Evolutionary conservation across 30 jellyfish, hydroid and myxozoan species (phyloP), one percentile per base, ranked within the genome.

Genomic region (Calvadosia cruxmelitensis): DNA sequence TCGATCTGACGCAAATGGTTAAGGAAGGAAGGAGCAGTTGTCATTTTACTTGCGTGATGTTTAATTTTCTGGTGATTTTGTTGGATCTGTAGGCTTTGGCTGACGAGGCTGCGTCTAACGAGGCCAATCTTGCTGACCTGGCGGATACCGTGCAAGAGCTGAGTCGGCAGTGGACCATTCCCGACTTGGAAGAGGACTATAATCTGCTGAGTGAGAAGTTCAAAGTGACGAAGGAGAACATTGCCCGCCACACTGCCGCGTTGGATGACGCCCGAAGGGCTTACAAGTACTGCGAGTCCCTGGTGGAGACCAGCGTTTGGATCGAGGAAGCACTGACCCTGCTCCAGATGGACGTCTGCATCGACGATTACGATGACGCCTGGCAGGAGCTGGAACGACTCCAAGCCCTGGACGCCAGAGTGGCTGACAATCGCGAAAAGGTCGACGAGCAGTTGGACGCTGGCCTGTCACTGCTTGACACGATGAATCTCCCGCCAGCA

Each of bases 231-330:
- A 52, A 42, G 26, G 81, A 33, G 27, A 64, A 86, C 31, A 75
- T 78, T 13, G 3, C 72, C 1, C 80, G 69, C 34, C 75, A 78
- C 29, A 64, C 51, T 3, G 25, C 73, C 25, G 75, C 84, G 1
- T 66, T 78, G 25, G 87, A 92, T 1, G 31, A 66, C 30, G 68
- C 68, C 82, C 82, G 63, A 3, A 77, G 73, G 31, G 77, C 88
- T 31, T 85, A 52, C 50, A 29, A 31, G 16, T 72, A 48, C 70
- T 84, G 71, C 31, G 28, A 78, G 20, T 64, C 66, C 33, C 12
- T 85, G n/a, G 66, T 85, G 23, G 96, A 85, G 69, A 82, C 78
- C 35, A 42, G 73, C 28, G 83, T 93, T 1, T 85, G 96, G 96
- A 75, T 73, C 20, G 83, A 85, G 49, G 96, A 85, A 68, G 3